Percentiles rank a stretch among this genome's conserved stretches.
Evolutionary conservation across 2,113 vertebrate species (phyloP).

Genomic region (Leucopsar rothschildi): DNA sequence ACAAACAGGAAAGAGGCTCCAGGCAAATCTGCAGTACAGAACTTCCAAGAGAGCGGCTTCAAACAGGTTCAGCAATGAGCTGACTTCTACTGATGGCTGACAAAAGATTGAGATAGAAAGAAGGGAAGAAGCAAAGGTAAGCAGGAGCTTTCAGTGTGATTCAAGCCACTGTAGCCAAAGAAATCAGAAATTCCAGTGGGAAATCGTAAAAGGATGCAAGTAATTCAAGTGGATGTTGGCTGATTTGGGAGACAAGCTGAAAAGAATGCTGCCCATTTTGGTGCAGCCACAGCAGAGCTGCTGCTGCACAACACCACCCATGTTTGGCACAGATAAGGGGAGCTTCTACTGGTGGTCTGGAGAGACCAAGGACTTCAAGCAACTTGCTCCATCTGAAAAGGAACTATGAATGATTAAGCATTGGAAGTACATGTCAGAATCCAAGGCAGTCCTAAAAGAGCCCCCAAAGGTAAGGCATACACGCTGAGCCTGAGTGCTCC

Average conservation of each 20-base stretch:
- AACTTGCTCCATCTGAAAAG: background rate
- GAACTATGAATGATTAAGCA: background rate
- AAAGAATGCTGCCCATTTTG: background rate
- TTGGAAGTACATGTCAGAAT: rapidly evolving
- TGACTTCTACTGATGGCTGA: background rate
- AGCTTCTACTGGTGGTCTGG: background rate
- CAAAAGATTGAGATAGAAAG: background rate
- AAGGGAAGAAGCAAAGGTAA: background rate
- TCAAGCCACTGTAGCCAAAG: background rate
- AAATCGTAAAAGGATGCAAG: background rate
- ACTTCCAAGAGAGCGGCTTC: background rate
- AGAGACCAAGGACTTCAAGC: background rate
- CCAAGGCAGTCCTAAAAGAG: background rate
- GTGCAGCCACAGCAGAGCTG: background rate
- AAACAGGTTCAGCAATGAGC: background rate
- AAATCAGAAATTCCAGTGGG: background rate
- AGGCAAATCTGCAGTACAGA: background rate
- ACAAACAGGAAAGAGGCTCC: background rate
- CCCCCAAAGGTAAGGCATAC: background rate
- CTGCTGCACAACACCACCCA: background rate
- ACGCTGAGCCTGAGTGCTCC: background rate
- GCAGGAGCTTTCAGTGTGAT: background rate
- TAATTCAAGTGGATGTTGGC: background rate
- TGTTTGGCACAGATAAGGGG: background rate
- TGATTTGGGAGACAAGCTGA: background rate